These are phyloP conservation scores for Philopedon plagiatum DNA, from an alignment of 2,888 invertebrate species.

Conservation along the genomic window DNA sequence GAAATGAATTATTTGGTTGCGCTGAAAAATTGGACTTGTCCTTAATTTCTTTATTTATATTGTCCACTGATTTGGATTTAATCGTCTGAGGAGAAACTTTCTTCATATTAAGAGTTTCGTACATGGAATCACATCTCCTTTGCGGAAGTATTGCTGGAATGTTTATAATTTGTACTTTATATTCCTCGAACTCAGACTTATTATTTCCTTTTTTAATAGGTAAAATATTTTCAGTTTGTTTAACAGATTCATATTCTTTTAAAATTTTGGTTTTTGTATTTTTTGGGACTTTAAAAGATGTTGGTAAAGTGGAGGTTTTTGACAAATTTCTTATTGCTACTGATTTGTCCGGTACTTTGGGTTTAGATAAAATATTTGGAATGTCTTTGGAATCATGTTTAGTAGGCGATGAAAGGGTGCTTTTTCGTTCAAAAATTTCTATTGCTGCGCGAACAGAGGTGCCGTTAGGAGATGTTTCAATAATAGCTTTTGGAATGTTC, in stretches of 20 bases:
- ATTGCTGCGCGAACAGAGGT: constrained; percentile 63
- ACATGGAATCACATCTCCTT: constrained; percentile 62
- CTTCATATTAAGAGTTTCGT: constrained; percentile 58
- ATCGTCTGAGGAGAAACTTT: constrained; percentile 51
- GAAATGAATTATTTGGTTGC: constrained; percentile 77
- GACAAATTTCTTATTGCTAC: constrained; percentile 13
- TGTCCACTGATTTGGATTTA: constrained; percentile 55
- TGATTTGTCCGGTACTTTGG: constrained; percentile 75
- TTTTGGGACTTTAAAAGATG: not conserved
- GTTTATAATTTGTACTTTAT: constrained; percentile 59
- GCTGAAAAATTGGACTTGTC: constrained; percentile 58
- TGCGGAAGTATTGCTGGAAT: constrained; percentile 61
- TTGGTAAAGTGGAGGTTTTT: constrained; percentile 24
- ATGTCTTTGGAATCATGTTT: constrained; percentile 24
- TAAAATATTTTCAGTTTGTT: not conserved
- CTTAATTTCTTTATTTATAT: constrained; percentile 31
- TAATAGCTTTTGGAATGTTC: constrained; percentile 37
- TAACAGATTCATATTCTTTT: not conserved
- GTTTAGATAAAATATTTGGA: constrained; percentile 69
- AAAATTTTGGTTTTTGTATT: not conserved
- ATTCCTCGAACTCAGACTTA: constrained; percentile 47
- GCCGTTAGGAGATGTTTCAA: constrained; percentile 51
- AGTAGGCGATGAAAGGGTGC: constrained; percentile 50
- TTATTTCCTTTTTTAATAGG: not conserved
- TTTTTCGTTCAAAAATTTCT: constrained; percentile 64